These are phyloP conservation scores for Rhincodon typus DNA, from an alignment of 2,797 vertebrate species.

Conservation along the genomic window DNA sequence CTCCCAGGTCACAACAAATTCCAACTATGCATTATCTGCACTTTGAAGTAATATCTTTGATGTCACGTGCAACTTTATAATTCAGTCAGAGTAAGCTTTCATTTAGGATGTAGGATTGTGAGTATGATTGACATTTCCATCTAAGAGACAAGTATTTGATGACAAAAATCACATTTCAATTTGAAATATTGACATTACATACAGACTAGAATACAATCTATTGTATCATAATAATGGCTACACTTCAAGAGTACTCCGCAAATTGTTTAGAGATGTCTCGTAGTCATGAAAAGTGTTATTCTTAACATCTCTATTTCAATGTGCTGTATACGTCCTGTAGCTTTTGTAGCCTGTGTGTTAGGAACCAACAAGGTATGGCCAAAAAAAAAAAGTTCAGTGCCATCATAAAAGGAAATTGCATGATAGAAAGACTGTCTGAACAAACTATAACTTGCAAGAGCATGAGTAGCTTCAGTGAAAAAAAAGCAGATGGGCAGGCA, in stretches of 20 bases:
- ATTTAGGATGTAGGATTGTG: not conserved
- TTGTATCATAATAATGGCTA: not conserved
- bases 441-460: not conserved
- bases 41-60: constrained; percentile 31
- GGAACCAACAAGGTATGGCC: not conserved
- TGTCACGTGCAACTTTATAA: not conserved
- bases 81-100: not conserved
- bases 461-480: not conserved
- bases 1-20: constrained; percentile 7
- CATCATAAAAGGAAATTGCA: not conserved
- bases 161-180: not conserved
- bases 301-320: not conserved
- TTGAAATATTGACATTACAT: not conserved
- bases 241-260: not conserved
- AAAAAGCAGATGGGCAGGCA: not conserved
- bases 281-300: not conserved
- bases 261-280: not conserved
- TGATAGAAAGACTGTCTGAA: not conserved
- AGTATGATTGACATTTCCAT: not conserved
- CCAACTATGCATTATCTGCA: not conserved
- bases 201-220: not conserved
- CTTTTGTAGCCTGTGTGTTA: not conserved
- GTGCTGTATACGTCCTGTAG: not conserved
- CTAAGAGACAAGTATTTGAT: not conserved
- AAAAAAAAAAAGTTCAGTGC: not conserved